Evolutionary conservation across 2,888 invertebrate genomes (phyloP).

Genomic region (Ophonus ardosiacus): DNA sequence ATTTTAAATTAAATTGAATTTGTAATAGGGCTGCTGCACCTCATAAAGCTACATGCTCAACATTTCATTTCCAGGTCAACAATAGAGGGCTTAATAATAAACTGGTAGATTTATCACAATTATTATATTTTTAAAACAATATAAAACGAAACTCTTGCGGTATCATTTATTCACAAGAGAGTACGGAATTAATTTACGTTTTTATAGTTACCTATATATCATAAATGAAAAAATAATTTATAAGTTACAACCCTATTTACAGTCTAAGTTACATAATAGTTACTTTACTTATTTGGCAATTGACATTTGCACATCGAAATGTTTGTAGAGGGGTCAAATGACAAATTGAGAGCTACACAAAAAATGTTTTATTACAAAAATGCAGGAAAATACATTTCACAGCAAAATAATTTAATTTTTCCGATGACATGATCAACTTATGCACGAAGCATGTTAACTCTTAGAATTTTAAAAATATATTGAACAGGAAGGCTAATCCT

Average conservation of each 20-base stretch:
- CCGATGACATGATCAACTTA: slow-evolving; percentile 32
- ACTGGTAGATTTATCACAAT: slow-evolving; percentile 40
- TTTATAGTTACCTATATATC: slow-evolving; percentile 26
- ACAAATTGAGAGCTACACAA: slow-evolving; percentile 57
- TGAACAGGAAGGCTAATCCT: slow-evolving; percentile 45
- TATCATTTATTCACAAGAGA: slow-evolving; percentile 5
- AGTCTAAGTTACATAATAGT: slow-evolving; percentile 48
- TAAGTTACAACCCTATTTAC: slow-evolving; percentile 57
- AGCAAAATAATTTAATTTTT: slow-evolving; percentile 57
- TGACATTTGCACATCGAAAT: slow-evolving; percentile 61
- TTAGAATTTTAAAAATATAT: slow-evolving; percentile 48
- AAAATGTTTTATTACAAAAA: slow-evolving; percentile 58
- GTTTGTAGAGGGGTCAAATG: slow-evolving; percentile 53
- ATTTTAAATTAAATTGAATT: slow-evolving; percentile 47
- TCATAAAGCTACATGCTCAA: slow-evolving; percentile 21
- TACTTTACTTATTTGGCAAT: slow-evolving; percentile 60
- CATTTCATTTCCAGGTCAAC: background rate
- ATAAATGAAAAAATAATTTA: slow-evolving; percentile 54
- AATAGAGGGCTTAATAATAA: slow-evolving; percentile 32
- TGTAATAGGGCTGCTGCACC: slow-evolving; percentile 58
- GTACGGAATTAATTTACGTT: slow-evolving; percentile 33
- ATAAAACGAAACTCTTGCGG: slow-evolving; percentile 27
- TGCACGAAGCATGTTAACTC: slow-evolving; percentile 40
- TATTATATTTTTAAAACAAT: slow-evolving; percentile 36
- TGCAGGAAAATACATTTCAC: slow-evolving; percentile 61